Evolutionary conservation across 2,888 invertebrate species (phyloP).

Genomic region (Drosophila picticornis): DNA sequence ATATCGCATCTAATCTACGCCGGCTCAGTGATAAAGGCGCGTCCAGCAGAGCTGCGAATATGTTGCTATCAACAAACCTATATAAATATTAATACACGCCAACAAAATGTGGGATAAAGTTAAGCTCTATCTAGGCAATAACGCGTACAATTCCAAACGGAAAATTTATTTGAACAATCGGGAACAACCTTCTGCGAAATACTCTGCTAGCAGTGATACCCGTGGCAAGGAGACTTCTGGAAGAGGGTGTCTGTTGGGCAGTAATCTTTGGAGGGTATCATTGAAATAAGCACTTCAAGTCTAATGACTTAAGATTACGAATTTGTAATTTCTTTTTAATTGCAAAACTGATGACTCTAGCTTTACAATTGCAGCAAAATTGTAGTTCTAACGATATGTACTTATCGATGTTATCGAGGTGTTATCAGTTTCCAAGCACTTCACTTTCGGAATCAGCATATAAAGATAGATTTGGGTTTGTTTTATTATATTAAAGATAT

Average conservation of each 20-base stretch:
- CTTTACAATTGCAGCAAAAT: background rate
- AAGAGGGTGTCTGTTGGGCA: background rate
- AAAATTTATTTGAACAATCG: background rate
- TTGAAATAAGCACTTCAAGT: background rate
- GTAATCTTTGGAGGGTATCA: background rate
- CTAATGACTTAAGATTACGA: no score
- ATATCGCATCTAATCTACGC: conserved; percentile 50
- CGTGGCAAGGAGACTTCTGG: background rate
- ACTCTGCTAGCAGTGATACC: background rate
- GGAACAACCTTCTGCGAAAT: background rate
- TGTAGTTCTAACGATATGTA: background rate
- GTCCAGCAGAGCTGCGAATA: conserved; percentile 33
- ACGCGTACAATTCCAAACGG: background rate
- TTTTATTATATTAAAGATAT: background rate
- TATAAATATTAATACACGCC: conserved; percentile 6
- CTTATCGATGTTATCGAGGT: background rate
- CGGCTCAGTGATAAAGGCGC: conserved; percentile 52
- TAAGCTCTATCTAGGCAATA: background rate
- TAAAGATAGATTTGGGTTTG: background rate
- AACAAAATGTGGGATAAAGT: background rate
- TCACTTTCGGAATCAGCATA: accelerated
- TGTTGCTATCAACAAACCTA: background rate
- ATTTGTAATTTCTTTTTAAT: background rate
- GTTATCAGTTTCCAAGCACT: background rate
- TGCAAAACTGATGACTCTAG: background rate